Evolutionary conservation across 2,113 vertebrate genomes (phyloP).

Genomic region (Paraplagusia blochii): DNA sequence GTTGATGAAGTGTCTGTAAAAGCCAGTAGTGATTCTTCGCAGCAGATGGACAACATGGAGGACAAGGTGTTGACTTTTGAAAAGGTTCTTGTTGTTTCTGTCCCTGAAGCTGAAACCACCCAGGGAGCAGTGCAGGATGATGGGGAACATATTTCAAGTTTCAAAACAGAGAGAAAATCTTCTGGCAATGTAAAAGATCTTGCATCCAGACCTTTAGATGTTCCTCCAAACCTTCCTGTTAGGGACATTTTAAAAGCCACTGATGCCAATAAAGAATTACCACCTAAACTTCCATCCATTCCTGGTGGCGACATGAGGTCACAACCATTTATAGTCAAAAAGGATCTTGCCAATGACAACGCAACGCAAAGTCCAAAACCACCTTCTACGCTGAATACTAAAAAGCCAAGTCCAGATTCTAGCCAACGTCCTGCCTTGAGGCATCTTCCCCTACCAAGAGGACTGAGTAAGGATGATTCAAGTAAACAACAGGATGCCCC

Average conservation of each 20-base stretch:
- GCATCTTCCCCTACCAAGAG: conserved; percentile 31
- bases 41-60: not conserved
- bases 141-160: not conserved
- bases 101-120: conserved; percentile 5
- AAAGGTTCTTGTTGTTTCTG: conserved; percentile 11
- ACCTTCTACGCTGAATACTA: conserved; percentile 12
- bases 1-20: conserved; percentile 21
- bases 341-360: conserved; percentile 14
- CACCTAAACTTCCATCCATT: conserved; percentile 11
- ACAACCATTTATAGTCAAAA: conserved; percentile 4
- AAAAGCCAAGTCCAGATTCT: conserved; percentile 26
- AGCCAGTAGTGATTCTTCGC: conserved; percentile 10
- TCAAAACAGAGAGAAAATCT: conserved; percentile 15
- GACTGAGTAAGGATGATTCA: conserved; percentile 39
- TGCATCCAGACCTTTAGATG: conserved; percentile 1
- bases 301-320: conserved; percentile 20
- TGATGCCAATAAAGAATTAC: conserved; percentile 8
- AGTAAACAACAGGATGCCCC: conserved; percentile 46
- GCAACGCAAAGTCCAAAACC: conserved; percentile 28
- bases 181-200: not conserved
- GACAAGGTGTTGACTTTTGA: not conserved
- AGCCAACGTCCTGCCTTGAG: conserved; percentile 47
- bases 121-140: not conserved
- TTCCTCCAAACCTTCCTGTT: not conserved
- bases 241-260: not conserved